Conservation (phyloP, 1,140 invertebrate species). For the Calephelis nemesis region DNA sequence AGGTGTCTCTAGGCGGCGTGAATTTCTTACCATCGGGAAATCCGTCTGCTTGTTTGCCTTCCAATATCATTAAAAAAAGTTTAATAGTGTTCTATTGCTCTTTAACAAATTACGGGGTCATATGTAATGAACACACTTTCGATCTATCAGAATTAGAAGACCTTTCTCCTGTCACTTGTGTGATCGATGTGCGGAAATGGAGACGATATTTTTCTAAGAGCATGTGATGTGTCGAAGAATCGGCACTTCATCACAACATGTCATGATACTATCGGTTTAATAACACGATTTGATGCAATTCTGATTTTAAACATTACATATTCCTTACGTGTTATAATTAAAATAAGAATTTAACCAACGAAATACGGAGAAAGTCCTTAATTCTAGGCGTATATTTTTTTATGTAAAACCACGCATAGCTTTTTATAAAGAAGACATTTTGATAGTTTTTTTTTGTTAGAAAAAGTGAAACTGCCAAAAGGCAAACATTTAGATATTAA, state of each 20-base stretch:
- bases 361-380: too few species aligned
- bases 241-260: constrained; percentile 50
- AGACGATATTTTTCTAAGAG: constrained; percentile 69
- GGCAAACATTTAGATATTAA: too few species aligned
- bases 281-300: constrained; percentile 22
- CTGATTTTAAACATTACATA: constrained; percentile 7
- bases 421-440: too few species aligned
- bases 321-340: not conserved
- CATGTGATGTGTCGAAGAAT: constrained; percentile 49
- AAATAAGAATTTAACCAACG: too few species aligned
- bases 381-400: too few species aligned
- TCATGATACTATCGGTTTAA: constrained; percentile 32
- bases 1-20: too few species aligned
- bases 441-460: too few species aligned
- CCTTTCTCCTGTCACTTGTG: constrained; percentile 59
- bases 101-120: constrained; percentile 46
- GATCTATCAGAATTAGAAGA: constrained; percentile 74
- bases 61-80: not conserved
- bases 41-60: too few species aligned
- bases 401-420: too few species aligned
- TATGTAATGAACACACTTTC: constrained; percentile 62
- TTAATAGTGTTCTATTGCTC: constrained; percentile 17
- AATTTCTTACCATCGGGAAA: too few species aligned
- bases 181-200: constrained; percentile 76
- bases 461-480: too few species aligned